Evolutionary conservation across 2,113 vertebrate species (phyloP).

Genomic region (Dunckerocampus dactyliophorus): DNA sequence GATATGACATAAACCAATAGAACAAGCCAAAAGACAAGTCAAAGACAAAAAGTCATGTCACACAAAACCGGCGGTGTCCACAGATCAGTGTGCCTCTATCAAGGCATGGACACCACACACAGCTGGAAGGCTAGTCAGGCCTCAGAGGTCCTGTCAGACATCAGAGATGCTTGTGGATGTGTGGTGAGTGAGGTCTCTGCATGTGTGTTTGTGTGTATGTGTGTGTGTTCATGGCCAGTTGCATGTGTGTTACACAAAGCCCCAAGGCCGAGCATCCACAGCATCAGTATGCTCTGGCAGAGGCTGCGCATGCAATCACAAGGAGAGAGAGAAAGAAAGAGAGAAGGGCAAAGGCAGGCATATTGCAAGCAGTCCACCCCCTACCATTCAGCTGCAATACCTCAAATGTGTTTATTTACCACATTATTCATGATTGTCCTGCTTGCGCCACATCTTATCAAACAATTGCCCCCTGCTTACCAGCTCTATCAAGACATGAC

Average conservation of each 20-base stretch:
- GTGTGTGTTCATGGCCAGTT: conserved; percentile 32
- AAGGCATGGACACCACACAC: conserved; percentile 45
- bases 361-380: conserved; percentile 44
- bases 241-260: conserved; percentile 55
- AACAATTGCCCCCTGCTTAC: conserved; percentile 22
- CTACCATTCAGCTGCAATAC: conserved; percentile 33
- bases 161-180: conserved; percentile 34
- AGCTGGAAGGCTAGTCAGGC: conserved; percentile 46
- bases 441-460: conserved; percentile 4
- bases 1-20: not conserved
- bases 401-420: conserved; percentile 61
- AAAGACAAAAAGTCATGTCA: conserved; percentile 14
- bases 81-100: conserved; percentile 30
- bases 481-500: conserved; percentile 58
- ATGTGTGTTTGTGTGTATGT: conserved; percentile 15
- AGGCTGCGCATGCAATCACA: conserved; percentile 52
- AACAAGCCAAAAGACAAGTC: conserved; percentile 21
- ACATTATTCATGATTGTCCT: conserved; percentile 64
- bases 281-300: conserved; percentile 57
- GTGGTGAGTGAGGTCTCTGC: not conserved
- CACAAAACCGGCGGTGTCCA: conserved; percentile 25
- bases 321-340: conserved; percentile 10
- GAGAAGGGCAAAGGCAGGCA: conserved; percentile 27
- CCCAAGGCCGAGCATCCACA: conserved; percentile 56
- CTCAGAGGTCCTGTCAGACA: conserved; percentile 48